Base-by-base conservation (phyloP, 2,113 vertebrate genomes). In the Microtus ochrogaster region DNA sequence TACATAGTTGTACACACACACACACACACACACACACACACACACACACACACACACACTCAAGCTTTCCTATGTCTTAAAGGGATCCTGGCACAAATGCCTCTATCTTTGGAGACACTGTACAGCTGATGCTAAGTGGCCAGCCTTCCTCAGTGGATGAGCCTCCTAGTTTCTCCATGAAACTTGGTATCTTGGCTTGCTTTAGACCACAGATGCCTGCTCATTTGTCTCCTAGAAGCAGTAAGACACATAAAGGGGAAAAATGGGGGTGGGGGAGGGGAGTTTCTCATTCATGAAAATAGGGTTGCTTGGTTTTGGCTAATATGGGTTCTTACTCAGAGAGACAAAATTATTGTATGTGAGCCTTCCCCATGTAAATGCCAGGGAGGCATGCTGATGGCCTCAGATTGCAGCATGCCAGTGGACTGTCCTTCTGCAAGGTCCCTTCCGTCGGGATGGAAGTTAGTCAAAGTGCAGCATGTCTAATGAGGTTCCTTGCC, bases 371-470 rank as follows among this genome's bases (percentile, higher is more conserved):
- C 78, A 97, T 96, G 92, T 96, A 91, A 96, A 96, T 84, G 68
- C 86, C 47, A 95, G 36, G 68, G 41, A 82, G 70, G 92, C 73
- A 97, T 96, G 93, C 93, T 95, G 79, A 39, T 92, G 55, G 82
- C 61, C 82, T 92, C 95, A 84, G 95, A 92, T 84, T 90, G 83
- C 73, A 83, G 41, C 36, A 68, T 90, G 79, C 70, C 78, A n/a
- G 86, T 68, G 52, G 79, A 93, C 87, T 95, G 93, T 97, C 94
- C 93, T 95, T 96, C 95, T 83, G 65, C 95, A 97, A 97, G 94
- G 83, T 94, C 93, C 30, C 61, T 76, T 82, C 30, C 49, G 14
- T 94, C 39, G 84, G 90, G 93, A 96, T 90, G 49, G 92, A 94
- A 96, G 96, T 94, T 92, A 94, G 41, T 94, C 61, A 24, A 81